A percentile compares a stretch with the other conserved stretches of the same genome.
phyloP scores from a whole-genome alignment of 2,113 vertebrate species.

The Anoplopoma fimbria region DNA sequence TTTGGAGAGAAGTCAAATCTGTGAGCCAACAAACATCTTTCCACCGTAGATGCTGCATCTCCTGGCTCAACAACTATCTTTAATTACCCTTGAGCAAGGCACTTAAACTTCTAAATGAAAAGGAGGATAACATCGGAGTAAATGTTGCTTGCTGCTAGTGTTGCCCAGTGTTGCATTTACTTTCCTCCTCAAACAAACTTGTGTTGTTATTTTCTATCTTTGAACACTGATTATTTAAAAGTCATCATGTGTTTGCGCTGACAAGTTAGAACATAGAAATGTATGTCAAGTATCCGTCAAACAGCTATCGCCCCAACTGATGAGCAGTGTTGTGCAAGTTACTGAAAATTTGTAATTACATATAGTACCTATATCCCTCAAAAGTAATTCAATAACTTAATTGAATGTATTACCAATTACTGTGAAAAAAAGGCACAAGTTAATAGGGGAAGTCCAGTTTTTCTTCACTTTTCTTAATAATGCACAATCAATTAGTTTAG shows the following conservation, averaged over 20 bases:
- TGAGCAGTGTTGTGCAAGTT: not conserved
- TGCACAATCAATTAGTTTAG: not conserved
- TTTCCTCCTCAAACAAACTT: not conserved
- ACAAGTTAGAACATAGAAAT: not conserved
- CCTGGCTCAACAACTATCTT: not conserved
- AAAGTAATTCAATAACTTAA: not conserved
- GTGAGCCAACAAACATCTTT: not conserved
- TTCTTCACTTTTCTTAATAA: not conserved
- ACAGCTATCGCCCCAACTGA: not conserved
- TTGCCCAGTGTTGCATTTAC: not conserved
- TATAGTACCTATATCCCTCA: not conserved
- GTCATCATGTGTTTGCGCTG: not conserved
- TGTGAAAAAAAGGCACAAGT: not conserved
- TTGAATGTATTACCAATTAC: not conserved
- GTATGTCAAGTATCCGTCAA: not conserved
- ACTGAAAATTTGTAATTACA: not conserved
- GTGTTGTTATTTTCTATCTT: not conserved
- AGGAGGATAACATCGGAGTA: not conserved
- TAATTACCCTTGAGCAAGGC: conserved; percentile 20
- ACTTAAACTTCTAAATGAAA: not conserved
- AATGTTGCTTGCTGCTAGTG: not conserved
- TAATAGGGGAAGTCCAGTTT: too few relatives aligned
- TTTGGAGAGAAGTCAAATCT: conserved; percentile 44
- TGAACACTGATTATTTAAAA: not conserved
- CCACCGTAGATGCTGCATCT: not conserved